A percentile compares a stretch with the other conserved stretches of the same genome.
phyloP scores from a whole-genome alignment of 2,888 invertebrate species.

The Nemoura dubitans region DNA sequence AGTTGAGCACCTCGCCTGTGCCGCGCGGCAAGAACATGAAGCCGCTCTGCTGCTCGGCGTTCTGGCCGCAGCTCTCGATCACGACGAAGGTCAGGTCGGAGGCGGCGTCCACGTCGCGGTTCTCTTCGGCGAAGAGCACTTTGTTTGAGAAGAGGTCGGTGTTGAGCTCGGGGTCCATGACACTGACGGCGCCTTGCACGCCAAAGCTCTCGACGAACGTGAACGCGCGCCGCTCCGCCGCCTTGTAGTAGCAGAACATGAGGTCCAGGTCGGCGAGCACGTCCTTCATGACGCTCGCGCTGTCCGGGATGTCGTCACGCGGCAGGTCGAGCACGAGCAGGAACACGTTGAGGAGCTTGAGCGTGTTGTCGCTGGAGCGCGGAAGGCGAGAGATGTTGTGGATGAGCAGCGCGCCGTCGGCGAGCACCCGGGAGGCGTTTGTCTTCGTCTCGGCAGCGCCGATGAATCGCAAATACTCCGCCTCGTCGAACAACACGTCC shows the following conservation, averaged over 20 bases:
- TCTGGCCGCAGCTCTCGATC: not conserved
- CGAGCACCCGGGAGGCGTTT: not conserved
- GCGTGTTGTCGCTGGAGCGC: not conserved
- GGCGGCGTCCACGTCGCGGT: not conserved
- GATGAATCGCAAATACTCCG: not conserved
- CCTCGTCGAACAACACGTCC: not conserved
- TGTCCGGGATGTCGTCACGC: not conserved
- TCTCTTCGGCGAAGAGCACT: not conserved
- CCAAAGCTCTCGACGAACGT: not conserved
- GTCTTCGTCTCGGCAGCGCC: not conserved
- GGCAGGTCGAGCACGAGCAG: not conserved
- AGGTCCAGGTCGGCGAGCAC: not conserved
- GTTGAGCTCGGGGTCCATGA: not conserved
- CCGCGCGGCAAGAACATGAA: slow-evolving; percentile 8
- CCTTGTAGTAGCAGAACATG: not conserved
- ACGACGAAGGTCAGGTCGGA: not conserved
- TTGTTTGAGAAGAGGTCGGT: not conserved
- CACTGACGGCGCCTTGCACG: not conserved
- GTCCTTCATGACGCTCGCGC: not conserved
- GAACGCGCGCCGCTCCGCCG: not conserved
- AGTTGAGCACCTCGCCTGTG: not conserved
- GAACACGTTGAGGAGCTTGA: not conserved
- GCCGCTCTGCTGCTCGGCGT: not conserved
- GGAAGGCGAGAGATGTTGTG: not conserved
- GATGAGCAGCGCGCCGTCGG: not conserved